Percentiles rank a stretch among this genome's conserved stretches.
These are phyloP conservation scores for Scrobipalpa costella DNA, from an alignment of 2,888 invertebrate genomes.

Conservation along the genomic window DNA sequence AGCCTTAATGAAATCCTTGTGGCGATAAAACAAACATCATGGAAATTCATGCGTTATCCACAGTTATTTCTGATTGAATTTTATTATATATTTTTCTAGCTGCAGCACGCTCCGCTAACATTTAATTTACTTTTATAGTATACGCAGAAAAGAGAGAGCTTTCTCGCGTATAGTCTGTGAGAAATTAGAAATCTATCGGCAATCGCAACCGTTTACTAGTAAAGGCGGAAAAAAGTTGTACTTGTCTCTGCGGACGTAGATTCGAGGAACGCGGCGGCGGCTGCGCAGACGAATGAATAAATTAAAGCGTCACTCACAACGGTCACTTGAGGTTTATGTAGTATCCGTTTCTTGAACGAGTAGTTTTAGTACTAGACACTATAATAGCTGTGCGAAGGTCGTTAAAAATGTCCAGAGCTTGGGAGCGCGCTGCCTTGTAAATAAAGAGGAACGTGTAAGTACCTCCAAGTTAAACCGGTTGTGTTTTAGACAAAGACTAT, in stretches of 20 bases:
- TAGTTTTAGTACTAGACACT: constrained; percentile 19
- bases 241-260: constrained; percentile 21
- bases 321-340: constrained; percentile 17
- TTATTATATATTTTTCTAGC: not conserved
- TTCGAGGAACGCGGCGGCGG: constrained; percentile 26
- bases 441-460: constrained; percentile 13
- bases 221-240: constrained; percentile 25
- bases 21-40: not conserved
- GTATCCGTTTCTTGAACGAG: constrained; percentile 18
- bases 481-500: constrained; percentile 1
- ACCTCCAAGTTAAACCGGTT: not conserved
- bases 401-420: constrained; percentile 13
- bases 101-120: no score
- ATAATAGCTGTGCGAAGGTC: constrained; percentile 14
- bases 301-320: constrained; percentile 26
- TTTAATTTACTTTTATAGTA: constrained; percentile 10
- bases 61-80: not conserved
- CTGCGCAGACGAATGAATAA: constrained; percentile 25
- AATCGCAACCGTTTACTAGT: constrained; percentile 22
- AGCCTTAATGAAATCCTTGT: not conserved
- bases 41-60: not conserved
- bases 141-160: constrained; percentile 4
- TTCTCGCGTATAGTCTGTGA: constrained; percentile 15
- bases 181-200: constrained; percentile 29
- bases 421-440: not conserved